phyloP scores from a whole-genome alignment of 1,140 invertebrate species.

The Littorina saxatilis region DNA sequence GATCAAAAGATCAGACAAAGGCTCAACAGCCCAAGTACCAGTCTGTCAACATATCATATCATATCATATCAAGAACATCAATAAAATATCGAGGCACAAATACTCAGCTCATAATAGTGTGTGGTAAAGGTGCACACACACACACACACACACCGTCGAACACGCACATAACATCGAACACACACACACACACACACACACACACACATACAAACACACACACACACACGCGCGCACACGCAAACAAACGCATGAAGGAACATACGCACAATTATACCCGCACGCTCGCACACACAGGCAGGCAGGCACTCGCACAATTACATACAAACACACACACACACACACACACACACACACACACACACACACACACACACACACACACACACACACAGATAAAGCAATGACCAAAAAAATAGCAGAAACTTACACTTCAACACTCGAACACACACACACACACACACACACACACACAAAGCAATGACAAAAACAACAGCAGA shows the following conservation, averaged over 20 bases:
- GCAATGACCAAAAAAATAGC: too few relatives aligned
- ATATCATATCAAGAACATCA: too few relatives aligned
- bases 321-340: not conserved
- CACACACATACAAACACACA: not conserved
- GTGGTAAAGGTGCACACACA: not conserved
- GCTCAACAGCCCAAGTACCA: too few relatives aligned
- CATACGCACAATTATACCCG: too few relatives aligned
- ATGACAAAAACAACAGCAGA: not conserved
- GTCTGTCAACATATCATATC: too few relatives aligned
- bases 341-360: slow-evolving; percentile 8
- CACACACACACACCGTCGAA: slow-evolving; percentile 15
- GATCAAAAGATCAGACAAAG: too few relatives aligned
- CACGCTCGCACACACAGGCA: not conserved
- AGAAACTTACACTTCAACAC: too few relatives aligned
- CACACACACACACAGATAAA: not conserved
- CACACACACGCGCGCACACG: not conserved
- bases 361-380: not conserved
- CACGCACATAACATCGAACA: too few relatives aligned
- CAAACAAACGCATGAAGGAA: not conserved
- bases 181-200: slow-evolving; percentile 4
- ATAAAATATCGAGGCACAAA: too few relatives aligned
- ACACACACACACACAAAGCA: not conserved
- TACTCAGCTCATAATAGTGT: too few relatives aligned
- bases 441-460: not conserved
- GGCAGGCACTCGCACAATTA: not conserved